Evolutionary conservation across 2,888 invertebrate species (phyloP), one percentile per base, ranked within the genome.

Genomic region (Hirudinaria manillensis): DNA sequence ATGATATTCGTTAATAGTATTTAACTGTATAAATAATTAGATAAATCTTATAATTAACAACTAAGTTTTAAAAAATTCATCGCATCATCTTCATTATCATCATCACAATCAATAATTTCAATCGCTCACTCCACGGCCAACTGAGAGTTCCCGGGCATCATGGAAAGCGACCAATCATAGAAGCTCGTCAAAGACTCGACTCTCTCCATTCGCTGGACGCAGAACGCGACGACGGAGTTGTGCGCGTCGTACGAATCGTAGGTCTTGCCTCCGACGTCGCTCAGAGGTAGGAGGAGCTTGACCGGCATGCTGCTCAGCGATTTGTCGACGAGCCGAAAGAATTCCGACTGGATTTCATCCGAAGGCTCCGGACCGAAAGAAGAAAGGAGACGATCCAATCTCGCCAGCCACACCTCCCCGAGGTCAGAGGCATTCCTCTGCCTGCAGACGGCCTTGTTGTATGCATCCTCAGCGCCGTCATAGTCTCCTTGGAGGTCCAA

Each of bases 271-370:
- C 61, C 61, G 21, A 61, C 10, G 21, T 24, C 29, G 10, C 29
- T 29, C 61, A 61, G 61, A 1, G 61, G 72, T 16, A 27, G 36
- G 24, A 45, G 38, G 38, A 34, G 38, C 27, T 6, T 70, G 16
- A 70, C 70, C 3, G 70, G 51, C 55, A 72, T 29, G 32, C 32
- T 32, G 55, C 55, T 27, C 29, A 72, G 29, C 27, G 72, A 72
- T 72, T 72, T 51, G 32, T 55, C 53, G 21, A 72, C 72, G 27
- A 72, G 55, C 10, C 32, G 21, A 55, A 72, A 72, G 19, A 72
- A 72, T 19, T 29, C 55, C 55, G 72, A 72, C 55, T 55, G 55
- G 72, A 21, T 29, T 24, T 53, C 72, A 3, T 24, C 55, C 27
- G 27, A 32, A 29, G 24, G 21, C 27, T 13, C 13, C 13, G 61